A percentile compares a stretch with the other conserved stretches of the same genome.
phyloP scores from a whole-genome alignment of 2,797 vertebrate species.

The Chaenodraco wilsoni region DNA sequence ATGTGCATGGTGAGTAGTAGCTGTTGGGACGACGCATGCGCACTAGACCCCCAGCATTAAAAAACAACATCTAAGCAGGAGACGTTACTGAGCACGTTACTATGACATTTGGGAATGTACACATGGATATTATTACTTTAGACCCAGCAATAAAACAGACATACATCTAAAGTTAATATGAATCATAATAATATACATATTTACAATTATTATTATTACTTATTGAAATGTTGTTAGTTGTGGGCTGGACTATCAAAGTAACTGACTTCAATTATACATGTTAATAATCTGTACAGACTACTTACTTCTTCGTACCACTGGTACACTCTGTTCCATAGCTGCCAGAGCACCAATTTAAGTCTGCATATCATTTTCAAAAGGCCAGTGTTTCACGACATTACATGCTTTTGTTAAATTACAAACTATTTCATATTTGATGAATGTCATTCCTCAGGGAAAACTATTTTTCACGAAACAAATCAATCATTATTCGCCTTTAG shows the following conservation, averaged over 20 bases:
- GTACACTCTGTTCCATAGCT: neutral
- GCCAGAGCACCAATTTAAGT: neutral
- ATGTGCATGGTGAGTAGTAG: conserved; percentile 71
- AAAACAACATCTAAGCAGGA: conserved; percentile 62
- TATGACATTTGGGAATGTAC: neutral
- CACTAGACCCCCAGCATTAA: conserved; percentile 38
- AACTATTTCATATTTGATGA: too few relatives aligned
- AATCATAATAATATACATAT: neutral
- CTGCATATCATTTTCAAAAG: neutral
- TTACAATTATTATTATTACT: neutral
- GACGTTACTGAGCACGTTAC: conserved; percentile 16
- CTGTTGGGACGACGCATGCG: conserved; percentile 68
- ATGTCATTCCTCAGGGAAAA: too few relatives aligned
- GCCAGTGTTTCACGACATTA: neutral
- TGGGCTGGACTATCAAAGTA: too few relatives aligned
- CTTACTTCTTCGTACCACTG: too few relatives aligned
- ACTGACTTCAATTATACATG: too few relatives aligned
- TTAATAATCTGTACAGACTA: too few relatives aligned
- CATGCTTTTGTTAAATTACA: neutral
- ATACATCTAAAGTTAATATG: neutral
- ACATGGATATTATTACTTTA: neutral
- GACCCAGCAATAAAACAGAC: neutral
- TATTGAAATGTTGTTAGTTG: too few relatives aligned
- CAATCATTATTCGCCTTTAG: neutral
- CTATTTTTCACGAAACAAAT: neutral